phyloP scores from a whole-genome alignment of 2,113 vertebrate genomes.

The Ctenodactylus gundi region DNA sequence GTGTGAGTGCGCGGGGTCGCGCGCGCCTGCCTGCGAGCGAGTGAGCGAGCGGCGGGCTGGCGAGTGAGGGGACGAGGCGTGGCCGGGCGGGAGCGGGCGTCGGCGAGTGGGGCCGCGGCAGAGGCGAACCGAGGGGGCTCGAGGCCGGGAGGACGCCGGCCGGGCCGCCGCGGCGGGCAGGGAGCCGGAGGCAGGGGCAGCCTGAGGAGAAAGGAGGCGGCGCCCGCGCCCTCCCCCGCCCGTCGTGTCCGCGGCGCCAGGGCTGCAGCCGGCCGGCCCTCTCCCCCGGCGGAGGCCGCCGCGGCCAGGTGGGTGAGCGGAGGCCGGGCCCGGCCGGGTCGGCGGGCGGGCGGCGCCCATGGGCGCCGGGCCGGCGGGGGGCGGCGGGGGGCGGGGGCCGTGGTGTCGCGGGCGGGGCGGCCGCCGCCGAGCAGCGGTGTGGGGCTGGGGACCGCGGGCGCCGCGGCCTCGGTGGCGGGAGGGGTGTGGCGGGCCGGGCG shows the following conservation, averaged over 20 bases:
- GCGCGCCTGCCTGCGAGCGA: slow-evolving; percentile 19
- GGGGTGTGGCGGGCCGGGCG: neutral
- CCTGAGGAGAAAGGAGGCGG: slow-evolving; percentile 75
- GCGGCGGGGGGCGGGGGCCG: neutral
- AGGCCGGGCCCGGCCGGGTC: neutral
- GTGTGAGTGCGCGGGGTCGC: neutral
- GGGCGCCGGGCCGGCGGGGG: neutral
- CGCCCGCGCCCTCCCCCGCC: slow-evolving; percentile 47
- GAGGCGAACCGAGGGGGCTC: neutral
- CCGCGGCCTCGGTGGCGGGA: too few relatives aligned
- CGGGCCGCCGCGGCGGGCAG: slow-evolving; percentile 49
- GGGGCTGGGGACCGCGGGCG: neutral
- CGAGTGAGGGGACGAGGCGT: neutral
- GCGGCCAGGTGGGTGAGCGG: neutral
- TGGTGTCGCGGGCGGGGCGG: neutral
- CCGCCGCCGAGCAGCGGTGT: neutral
- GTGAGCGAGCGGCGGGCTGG: neutral
- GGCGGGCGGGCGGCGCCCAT: neutral
- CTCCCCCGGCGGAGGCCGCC: neutral
- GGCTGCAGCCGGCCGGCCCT: neutral
- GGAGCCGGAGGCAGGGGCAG: slow-evolving; percentile 29
- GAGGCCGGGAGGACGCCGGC: neutral
- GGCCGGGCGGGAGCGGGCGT: neutral
- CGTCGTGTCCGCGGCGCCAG: neutral
- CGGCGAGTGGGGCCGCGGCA: neutral